These are phyloP conservation scores for Acipenser ruthenus DNA, from an alignment of 2,797 vertebrate species.

Conservation along the genomic window DNA sequence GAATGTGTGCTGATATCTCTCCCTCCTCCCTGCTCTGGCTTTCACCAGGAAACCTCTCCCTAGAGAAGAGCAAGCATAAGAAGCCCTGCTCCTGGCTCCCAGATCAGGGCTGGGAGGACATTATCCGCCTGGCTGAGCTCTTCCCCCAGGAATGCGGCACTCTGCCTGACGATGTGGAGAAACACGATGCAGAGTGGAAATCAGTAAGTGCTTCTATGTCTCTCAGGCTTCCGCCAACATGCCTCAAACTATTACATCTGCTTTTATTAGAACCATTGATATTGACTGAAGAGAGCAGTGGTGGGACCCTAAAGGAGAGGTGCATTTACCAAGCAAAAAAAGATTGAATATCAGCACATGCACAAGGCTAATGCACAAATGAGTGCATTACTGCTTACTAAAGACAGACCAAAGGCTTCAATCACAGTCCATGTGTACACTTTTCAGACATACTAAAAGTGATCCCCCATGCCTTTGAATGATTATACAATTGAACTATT, in stretches of 20 bases:
- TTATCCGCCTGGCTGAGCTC: constrained; percentile 70
- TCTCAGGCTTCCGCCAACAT: constrained; percentile 5
- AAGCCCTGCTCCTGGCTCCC: constrained; percentile 79
- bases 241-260: background rate
- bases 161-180: constrained; percentile 76
- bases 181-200: constrained; percentile 64
- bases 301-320: background rate
- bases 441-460: too few relatives aligned
- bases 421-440: too few relatives aligned
- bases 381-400: too few relatives aligned
- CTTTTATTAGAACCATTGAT: background rate
- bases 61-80: constrained; percentile 76
- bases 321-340: background rate
- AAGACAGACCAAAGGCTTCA: too few relatives aligned
- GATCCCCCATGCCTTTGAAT: background rate
- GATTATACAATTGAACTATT: too few relatives aligned
- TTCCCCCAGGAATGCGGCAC: constrained; percentile 69
- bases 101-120: constrained; percentile 91
- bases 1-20: background rate
- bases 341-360: background rate
- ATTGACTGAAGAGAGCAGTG: background rate
- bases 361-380: constrained; percentile 27
- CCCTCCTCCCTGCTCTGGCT: background rate
- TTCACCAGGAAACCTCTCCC: constrained; percentile 76
- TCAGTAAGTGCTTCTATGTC: constrained; percentile 53